Evolutionary conservation across 2,113 vertebrate genomes (phyloP).

Genomic region (Notechis scutatus): DNA sequence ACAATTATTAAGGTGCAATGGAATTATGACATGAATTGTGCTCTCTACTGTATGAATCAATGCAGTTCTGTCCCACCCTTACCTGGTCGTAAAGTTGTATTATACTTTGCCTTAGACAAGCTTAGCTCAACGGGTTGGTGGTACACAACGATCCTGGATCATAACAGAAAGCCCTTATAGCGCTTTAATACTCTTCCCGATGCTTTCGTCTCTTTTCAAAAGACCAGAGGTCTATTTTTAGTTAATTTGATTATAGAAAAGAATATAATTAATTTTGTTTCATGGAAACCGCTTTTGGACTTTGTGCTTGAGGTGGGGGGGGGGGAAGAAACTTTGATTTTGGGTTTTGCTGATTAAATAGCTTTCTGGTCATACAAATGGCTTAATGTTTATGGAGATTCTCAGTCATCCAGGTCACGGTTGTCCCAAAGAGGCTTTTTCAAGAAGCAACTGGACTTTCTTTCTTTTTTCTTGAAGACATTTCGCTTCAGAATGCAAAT

Average conservation of each 20-base stretch:
- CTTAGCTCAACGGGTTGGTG: background rate
- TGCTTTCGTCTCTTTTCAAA: background rate
- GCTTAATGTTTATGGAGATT: too few species aligned
- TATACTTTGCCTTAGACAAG: conserved; percentile 46
- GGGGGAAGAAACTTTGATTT: background rate
- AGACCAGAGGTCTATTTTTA: background rate
- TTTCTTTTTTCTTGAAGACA: too few species aligned
- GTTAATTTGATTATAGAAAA: background rate
- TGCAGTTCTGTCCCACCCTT: conserved; percentile 40
- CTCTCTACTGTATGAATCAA: conserved; percentile 56
- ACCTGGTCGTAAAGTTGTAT: conserved; percentile 46
- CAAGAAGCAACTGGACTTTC: too few species aligned
- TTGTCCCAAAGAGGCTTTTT: too few species aligned
- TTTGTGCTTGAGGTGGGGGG: background rate
- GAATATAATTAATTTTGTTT: background rate
- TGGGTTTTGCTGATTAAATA: background rate
- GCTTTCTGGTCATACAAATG: background rate
- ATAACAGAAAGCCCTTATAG: background rate
- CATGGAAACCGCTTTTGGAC: background rate
- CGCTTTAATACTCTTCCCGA: background rate
- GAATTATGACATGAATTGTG: conserved; percentile 54
- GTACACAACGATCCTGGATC: background rate
- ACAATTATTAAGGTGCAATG: conserved; percentile 56
- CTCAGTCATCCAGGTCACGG: too few species aligned
- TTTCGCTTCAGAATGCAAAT: too few species aligned